A percentile compares a stretch with the other conserved stretches of the same genome.
These are phyloP conservation scores for Syritta pipiens DNA, from an alignment of 2,888 invertebrate genomes.

Conservation along the genomic window DNA sequence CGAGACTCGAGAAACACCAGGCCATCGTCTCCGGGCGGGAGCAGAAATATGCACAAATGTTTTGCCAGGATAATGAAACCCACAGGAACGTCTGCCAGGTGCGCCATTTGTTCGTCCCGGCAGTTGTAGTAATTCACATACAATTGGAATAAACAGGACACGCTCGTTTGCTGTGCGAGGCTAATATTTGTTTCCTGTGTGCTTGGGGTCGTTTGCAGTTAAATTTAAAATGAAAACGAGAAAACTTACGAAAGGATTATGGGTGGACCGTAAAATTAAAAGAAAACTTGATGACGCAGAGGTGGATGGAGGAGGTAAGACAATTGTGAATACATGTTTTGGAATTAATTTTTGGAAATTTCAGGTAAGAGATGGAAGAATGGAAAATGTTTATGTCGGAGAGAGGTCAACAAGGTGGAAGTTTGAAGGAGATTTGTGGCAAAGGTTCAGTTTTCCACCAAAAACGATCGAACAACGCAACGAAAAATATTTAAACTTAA, in stretches of 20 bases:
- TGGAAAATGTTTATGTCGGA: too few species aligned
- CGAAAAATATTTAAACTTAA: too few species aligned
- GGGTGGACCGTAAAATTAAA: slow-evolving; percentile 3
- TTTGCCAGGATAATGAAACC: slow-evolving; percentile 63
- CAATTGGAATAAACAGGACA: slow-evolving; percentile 23
- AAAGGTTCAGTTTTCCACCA: too few species aligned
- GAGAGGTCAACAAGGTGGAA: too few species aligned
- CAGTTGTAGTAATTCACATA: slow-evolving; percentile 42
- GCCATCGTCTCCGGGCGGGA: neutral
- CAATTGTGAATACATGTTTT: too few species aligned
- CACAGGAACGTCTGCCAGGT: slow-evolving; percentile 63
- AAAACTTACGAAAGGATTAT: neutral
- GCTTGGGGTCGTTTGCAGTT: slow-evolving; percentile 6
- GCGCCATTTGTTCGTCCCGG: slow-evolving; percentile 43
- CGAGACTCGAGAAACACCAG: slow-evolving; percentile 1
- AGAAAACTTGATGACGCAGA: too few species aligned
- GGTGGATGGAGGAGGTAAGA: too few species aligned
- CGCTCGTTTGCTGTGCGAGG: neutral
- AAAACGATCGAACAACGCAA: too few species aligned
- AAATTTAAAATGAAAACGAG: slow-evolving; percentile 6
- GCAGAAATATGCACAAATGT: slow-evolving; percentile 49
- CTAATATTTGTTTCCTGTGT: slow-evolving; percentile 28
- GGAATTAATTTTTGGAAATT: too few species aligned
- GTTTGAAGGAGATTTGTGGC: too few species aligned
- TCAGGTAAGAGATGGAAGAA: too few species aligned